Conservation (phyloP, 2,797 vertebrate species). For the Salmo trutta region DNA sequence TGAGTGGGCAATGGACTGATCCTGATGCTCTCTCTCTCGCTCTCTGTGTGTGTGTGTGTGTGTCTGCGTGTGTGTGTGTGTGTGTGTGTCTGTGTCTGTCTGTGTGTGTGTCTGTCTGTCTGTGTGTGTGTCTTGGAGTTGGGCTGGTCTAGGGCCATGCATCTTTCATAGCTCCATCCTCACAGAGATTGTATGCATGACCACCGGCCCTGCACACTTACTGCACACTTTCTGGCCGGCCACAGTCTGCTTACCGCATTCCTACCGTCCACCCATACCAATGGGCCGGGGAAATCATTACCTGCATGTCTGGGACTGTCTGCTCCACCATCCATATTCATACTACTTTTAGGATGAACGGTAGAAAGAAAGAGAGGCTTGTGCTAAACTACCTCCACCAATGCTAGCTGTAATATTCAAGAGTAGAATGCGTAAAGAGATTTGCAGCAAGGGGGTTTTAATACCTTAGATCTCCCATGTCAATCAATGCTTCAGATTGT, state of each 20-base stretch:
- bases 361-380: not conserved
- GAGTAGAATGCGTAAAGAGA: slow-evolving; percentile 36
- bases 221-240: slow-evolving; percentile 16
- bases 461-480: slow-evolving; percentile 37
- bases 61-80: not conserved
- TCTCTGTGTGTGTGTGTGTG: not conserved
- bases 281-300: slow-evolving; percentile 10
- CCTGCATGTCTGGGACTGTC: slow-evolving; percentile 8
- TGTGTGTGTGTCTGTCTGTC: not conserved
- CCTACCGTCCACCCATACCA: slow-evolving; percentile 32
- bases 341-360: slow-evolving; percentile 35
- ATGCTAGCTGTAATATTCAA: slow-evolving; percentile 29
- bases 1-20: slow-evolving; percentile 1
- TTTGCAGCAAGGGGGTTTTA: slow-evolving; percentile 38
- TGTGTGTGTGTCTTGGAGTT: slow-evolving; percentile 7
- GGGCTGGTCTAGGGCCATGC: slow-evolving; percentile 21
- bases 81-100: not conserved
- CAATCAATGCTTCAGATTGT: slow-evolving; percentile 46
- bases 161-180: slow-evolving; percentile 53
- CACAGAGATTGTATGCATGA: slow-evolving; percentile 46
- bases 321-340: slow-evolving; percentile 49
- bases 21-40: not conserved
- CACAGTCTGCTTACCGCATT: slow-evolving; percentile 27
- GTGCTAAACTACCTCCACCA: slow-evolving; percentile 16
- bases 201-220: slow-evolving; percentile 23